Base-by-base conservation (phyloP, 1,140 invertebrate species). In the Macrotrachela quadricornifera region DNA sequence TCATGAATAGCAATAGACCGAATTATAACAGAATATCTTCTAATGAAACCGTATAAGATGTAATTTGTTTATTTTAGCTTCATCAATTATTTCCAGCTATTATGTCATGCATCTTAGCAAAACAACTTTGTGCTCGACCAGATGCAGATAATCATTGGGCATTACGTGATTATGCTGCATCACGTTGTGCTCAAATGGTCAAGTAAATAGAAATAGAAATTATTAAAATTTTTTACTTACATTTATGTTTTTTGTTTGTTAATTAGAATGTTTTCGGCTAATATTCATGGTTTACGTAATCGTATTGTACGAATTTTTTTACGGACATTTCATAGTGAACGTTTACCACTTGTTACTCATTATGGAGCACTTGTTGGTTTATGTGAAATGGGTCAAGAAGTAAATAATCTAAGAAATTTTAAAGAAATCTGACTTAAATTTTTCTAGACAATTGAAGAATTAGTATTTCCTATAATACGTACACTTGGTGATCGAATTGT, bases 61-160 rank as follows among this genome's bases (percentile, higher is more conserved):
- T 39, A 39, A 15, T 39, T 10, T 15, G 11, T n/a, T n/a, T 39
- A 30, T 14, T 21, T 55, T 63, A 95, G 87, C 73, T 97, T 13
- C 92, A 99, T 67, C 88, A 96, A 69, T 69, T 99, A 49, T 84
- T 97, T 58, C 92, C 92, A 4, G 85, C 90, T 10, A 86, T 99
- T 10, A 80, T 82, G 43, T 94, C 90, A 0, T 99, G 92, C 67
- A 91, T 97, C 60, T 84, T 99, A 1, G 90, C 87, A 46, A 81
- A 85, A 60, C 88, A 95, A 68, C 71, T 97, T 11, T 97, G 92
- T 66, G 78, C 84, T 71, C 75, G 88, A 51, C 91, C 90, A 0
- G 91, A 97, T 65, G 76, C 83, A 57, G 91, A 99, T 64, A 97
- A 97, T 69, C 92, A 99, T 68, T 99, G 90, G 90, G 91, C 91